Base-by-base conservation (phyloP, 2,113 vertebrate genomes). In the Scophthalmus maximus region DNA sequence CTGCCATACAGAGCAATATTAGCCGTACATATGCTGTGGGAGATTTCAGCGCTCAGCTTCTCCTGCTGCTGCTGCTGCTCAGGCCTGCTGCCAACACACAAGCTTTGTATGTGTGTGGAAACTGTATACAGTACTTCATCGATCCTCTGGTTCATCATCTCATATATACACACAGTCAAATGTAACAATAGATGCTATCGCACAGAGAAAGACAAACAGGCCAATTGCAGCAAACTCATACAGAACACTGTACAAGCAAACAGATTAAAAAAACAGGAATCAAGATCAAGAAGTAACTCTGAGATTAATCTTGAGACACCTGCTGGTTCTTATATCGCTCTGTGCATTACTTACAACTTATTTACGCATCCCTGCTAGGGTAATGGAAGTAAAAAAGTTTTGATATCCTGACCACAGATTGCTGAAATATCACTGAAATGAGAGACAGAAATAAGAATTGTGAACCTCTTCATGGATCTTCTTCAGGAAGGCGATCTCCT, bases 401-500 rank as follows among this genome's bases (percentile, higher is more conserved):
- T n/a, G n/a, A n/a, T n/a, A n/a, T n/a, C n/a, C n/a, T n/a, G n/a
- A n/a, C n/a, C n/a, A n/a, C n/a, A n/a, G n/a, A n/a, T 5, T 25
- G 1, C 11, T 1, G 1, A 42, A 20, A 10, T 11, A 8, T 6
- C n/a, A 36, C 5, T n/a, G 42, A 7, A 18, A 14, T 53, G 44
- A 52, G 18, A 47, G 3, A 34, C 14, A n/a, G 27, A 11, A 36
- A 58, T 15, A 22, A 7, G 15, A n/a, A n/a, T n/a, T n/a, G 6
- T 20, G 14, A 3, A 92, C 92, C 95, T 98, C 96, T 73, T 98
- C 96, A 0, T 98, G 96, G 62, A 98, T 96, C 91, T 95, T 98
- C 93, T 97, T 98, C 68, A 98, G 95, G 96, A 98, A 98, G 11
- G 95, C 95, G 0, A 98, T 98, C 89, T 98, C 96, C 87, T 98